Base-by-base conservation (phyloP, 1,140 invertebrate species). In the Tetramorium alpestre region DNA sequence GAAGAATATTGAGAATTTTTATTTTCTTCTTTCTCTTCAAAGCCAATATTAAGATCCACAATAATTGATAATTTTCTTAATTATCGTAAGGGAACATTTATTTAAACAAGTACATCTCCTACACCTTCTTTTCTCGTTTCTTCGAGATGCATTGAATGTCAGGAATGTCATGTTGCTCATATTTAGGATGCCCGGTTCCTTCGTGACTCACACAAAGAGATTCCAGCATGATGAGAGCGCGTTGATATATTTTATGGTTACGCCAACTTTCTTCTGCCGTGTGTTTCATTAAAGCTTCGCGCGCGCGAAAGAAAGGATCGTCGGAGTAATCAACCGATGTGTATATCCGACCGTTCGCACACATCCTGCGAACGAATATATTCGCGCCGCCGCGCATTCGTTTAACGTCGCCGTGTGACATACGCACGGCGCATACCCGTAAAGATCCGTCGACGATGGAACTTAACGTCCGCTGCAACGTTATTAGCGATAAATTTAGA, bases 401-500 rank as follows among this genome's bases (percentile, higher is more conserved):
- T 85, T 87, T 85, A 73, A 73, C 87, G 76, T 65, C 70, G 28
- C 25, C 51, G 11, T 49, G 70, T 56, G 86, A 87, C 87, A 22
- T 49, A 77, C 72, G 67, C 69, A 54, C 69, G 25, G 65, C 44
- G 51, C 3, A 64, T 38, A 62, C 67, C 80, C 86, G 62, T 85
- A 85, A 87, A 87, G 81, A 85, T 51, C 41, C 70, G 72, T 49
- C 69, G 54, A 33, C 70, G 72, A 72, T 67, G 54, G 28, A 60
- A 76, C 47, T 72, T 67, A 88, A 78, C 81, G 82, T 65, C 16
- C 38, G 81, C 58, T 18, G 38, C 75, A 86, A 81, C 58, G 87
- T 92, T 91, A 92, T 92, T 89, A 87, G 87, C 91, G 90, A 92
- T 91, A 89, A 91, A 92, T 92, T 90, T 87, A 82, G 78, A 85